A percentile compares a stretch with the other conserved stretches of the same genome.
Evolutionary conservation across 2,888 invertebrate genomes (phyloP).

Genomic region (Cryptosula pallasiana): DNA sequence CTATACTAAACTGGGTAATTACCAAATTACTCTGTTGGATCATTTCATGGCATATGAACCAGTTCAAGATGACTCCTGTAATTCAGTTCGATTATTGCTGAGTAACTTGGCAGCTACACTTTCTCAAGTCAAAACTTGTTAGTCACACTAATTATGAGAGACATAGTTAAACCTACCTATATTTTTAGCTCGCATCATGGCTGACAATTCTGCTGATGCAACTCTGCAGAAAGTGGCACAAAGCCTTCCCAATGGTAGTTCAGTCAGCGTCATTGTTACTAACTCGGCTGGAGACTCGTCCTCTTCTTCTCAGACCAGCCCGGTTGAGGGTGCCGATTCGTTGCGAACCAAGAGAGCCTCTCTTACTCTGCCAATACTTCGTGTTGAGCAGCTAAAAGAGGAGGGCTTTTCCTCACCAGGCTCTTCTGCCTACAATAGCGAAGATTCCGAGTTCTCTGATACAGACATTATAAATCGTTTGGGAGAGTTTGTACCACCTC

Average conservation of each 20-base stretch:
- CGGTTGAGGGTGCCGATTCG: not conserved
- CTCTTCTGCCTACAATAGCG: slow-evolving; percentile 22
- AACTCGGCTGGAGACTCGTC: not conserved
- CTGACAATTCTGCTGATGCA: not conserved
- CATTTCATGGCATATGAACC: too few species aligned
- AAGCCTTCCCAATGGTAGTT: not conserved
- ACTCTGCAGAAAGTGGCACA: not conserved
- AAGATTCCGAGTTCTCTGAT: slow-evolving; percentile 22
- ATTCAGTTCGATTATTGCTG: too few species aligned
- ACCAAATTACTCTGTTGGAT: too few species aligned
- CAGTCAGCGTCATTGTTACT: not conserved
- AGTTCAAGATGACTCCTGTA: too few species aligned
- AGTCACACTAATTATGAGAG: too few species aligned
- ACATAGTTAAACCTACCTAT: too few species aligned
- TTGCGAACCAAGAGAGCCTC: not conserved
- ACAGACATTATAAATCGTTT: slow-evolving; percentile 21
- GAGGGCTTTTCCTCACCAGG: slow-evolving; percentile 30
- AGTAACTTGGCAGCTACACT: too few species aligned
- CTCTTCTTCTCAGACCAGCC: not conserved
- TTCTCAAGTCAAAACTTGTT: too few species aligned
- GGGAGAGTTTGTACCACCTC: slow-evolving; percentile 19
- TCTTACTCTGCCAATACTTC: slow-evolving; percentile 32
- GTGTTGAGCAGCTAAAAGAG: slow-evolving; percentile 41
- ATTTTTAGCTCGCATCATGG: not conserved
- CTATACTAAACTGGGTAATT: too few species aligned